Percentiles rank a stretch among this genome's conserved stretches.
Evolutionary conservation across 2,797 vertebrate genomes (phyloP).

Genomic region (Sciurus vulgaris): DNA sequence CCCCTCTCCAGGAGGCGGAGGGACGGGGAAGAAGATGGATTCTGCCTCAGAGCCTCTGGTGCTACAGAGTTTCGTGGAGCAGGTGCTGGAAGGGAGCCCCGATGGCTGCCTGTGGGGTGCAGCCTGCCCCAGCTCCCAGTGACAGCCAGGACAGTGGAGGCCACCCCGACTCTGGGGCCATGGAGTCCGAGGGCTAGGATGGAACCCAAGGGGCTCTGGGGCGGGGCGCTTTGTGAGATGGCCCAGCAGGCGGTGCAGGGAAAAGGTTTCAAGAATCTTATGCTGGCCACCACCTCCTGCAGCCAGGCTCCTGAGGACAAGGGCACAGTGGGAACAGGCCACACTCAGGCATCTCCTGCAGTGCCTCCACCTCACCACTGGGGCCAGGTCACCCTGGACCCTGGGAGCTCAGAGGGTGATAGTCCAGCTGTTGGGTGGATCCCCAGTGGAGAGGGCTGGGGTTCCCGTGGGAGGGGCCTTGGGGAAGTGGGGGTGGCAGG

Average conservation of each 20-base stretch:
- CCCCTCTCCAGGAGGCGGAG: too few relatives aligned
- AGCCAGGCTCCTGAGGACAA: neutral
- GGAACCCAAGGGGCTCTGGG: neutral
- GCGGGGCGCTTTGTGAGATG: rapidly evolving
- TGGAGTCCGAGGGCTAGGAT: too few relatives aligned
- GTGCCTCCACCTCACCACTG: rapidly evolving
- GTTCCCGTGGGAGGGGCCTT: too few relatives aligned
- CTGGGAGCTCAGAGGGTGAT: neutral
- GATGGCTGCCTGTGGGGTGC: too few relatives aligned
- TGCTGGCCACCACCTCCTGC: neutral
- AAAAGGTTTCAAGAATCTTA: neutral
- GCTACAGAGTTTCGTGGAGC: rapidly evolving
- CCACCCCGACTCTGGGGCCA: neutral
- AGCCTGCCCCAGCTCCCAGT: neutral
- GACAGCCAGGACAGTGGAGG: neutral
- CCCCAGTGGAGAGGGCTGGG: neutral
- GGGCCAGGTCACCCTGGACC: neutral
- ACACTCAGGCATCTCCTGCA: neutral
- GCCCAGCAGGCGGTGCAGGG: neutral
- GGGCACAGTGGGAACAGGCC: neutral
- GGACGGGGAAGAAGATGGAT: too few relatives aligned
- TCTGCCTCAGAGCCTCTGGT: rapidly evolving
- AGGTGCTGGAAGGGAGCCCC: neutral
- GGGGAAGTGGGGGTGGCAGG: too few relatives aligned
- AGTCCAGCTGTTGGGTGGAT: too few relatives aligned